These are phyloP conservation scores for Adineta ricciae DNA, from an alignment of 2,888 invertebrate species.

Conservation along the genomic window DNA sequence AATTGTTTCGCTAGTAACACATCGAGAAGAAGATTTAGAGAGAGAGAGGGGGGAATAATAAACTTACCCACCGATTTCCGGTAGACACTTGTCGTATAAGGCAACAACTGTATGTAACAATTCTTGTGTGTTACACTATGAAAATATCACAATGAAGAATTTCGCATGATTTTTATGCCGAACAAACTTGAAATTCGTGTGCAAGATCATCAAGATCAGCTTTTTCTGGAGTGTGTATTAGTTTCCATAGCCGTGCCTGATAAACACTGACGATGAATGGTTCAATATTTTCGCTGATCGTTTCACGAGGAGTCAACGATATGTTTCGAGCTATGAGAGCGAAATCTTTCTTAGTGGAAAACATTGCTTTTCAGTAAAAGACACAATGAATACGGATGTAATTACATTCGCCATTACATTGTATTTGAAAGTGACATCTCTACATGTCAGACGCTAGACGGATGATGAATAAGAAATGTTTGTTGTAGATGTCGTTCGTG, in stretches of 20 bases:
- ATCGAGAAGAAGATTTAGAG: no score
- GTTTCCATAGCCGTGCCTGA: not conserved
- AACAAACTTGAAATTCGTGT: not conserved
- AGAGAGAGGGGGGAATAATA: not conserved
- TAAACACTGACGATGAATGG: not conserved
- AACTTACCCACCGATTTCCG: conserved; percentile 25
- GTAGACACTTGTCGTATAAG: conserved; percentile 22
- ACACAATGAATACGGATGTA: not conserved
- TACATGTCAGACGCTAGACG: not conserved
- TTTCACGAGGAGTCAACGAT: not conserved
- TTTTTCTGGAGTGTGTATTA: not conserved
- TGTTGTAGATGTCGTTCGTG: not conserved
- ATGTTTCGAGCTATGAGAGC: not conserved
- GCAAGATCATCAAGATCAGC: not conserved
- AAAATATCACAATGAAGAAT: no score
- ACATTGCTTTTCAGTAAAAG: not conserved
- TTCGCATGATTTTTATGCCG: no score
- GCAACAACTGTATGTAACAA: conserved; percentile 20
- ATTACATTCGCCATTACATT: not conserved
- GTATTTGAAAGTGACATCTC: not conserved
- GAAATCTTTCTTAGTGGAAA: not conserved
- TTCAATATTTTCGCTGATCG: not conserved
- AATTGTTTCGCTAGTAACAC: not conserved
- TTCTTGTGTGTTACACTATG: conserved; percentile 20
- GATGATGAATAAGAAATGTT: not conserved